Base-by-base conservation (phyloP, 2,888 invertebrate species). In the Parnassius glacialis region DNA sequence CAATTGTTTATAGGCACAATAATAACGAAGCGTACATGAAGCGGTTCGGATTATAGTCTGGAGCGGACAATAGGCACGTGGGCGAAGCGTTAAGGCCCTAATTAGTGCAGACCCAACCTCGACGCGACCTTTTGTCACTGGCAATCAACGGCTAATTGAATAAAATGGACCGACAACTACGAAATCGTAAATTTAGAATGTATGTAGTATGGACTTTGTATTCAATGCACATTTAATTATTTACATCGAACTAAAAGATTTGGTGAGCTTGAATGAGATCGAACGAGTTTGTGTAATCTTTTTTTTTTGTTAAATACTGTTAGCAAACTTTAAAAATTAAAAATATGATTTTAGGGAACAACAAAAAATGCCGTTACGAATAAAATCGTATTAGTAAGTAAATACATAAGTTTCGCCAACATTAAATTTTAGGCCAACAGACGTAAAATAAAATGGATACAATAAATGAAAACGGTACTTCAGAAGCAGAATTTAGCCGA, bases 81-180 rank as follows among this genome's bases (percentile, higher is more conserved):
- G 87, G 86, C 81, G 83, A 82, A 78, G 80, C 79, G 80, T 75
- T 76, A 79, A 80, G 78, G 80, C 75, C 79, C 81, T 88, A 89
- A 90, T 90, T 88, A 88, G 75, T 78, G 76, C 79, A 74, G 79
- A 73, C 76, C 79, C 85, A 85, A 83, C 81, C 85, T 84, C 85
- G 78, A 84, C 87, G 78, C 88, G 90, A 90, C 90, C 90, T 89
- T 80, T 83, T 76, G 85, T 74, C 84, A 80, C 84, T 68, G 73
- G 74, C 90, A 88, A 87, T 88, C 86, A 87, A 80, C 81, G 79
- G 74, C 68, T 85, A 85, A 90, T 89, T 87, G 84, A 83, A 87
- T 88, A 83, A 88, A 90, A 83, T 84, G 81, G 76, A 73, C 86
- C 86, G 87, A 80, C 83, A 78, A 73, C 71, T 75, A 72, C 75